Evolutionary conservation across 2,113 vertebrate species (phyloP).

Genomic region (Mus spicilegus): DNA sequence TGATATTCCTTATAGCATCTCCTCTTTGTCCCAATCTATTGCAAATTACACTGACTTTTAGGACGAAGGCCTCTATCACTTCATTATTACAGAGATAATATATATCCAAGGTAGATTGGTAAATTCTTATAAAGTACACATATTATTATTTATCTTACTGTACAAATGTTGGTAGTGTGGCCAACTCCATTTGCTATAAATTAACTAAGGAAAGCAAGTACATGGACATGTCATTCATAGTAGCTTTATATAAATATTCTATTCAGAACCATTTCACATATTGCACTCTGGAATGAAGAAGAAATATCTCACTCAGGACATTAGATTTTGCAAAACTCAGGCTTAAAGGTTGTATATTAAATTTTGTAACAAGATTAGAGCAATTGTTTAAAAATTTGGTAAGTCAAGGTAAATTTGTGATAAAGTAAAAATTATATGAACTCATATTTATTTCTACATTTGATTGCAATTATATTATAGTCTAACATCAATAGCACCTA

Average conservation of each 20-base stretch:
- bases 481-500: neutral
- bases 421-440: neutral
- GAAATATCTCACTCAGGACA: neutral
- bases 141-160: neutral
- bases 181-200: neutral
- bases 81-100: neutral
- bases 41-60: neutral
- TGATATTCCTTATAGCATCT: neutral
- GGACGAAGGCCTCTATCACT: neutral
- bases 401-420: neutral
- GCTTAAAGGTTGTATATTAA: neutral
- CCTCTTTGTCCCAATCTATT: neutral
- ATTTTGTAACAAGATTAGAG: neutral
- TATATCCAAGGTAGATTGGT: neutral
- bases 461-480: neutral
- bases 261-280: neutral
- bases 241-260: neutral
- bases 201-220: conserved; percentile 20
- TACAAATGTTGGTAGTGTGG: neutral
- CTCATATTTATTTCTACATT: neutral
- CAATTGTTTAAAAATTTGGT: neutral
- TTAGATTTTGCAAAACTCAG: neutral
- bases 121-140: neutral
- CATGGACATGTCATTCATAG: neutral
- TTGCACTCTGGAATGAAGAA: neutral